Base-by-base conservation (phyloP, 2,113 vertebrate species). In the Myotis brandtii region DNA sequence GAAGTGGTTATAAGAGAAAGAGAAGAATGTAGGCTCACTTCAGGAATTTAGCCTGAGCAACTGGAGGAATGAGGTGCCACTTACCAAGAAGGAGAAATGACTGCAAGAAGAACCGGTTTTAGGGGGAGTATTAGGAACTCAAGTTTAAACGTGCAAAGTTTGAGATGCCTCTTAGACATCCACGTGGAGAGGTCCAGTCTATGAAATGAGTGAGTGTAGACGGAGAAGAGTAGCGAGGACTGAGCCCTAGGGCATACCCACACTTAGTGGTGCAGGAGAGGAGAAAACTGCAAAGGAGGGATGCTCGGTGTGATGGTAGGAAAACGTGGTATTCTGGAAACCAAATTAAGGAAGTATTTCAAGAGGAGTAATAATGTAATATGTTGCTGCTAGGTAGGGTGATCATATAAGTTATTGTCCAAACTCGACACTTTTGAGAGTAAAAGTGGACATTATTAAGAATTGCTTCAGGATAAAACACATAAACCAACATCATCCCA, bases 351-450 rank as follows among this genome's bases (percentile, higher is more conserved):
- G 32, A 72, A 64, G 43, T 37, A 32, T 87, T 79, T 66, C 34
- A 77, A 77, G 82, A 72, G 32, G 72, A 84, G 50, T 50, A 40
- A 37, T 79, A 34, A 17, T 94, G 37, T 80, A 23, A 69, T 75
- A 30, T 69, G 30, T 67, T 75, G 67, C 81, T 70, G 18, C 13
- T 67, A 23, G 3, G 66, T 40, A 86, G 40, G 9, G 30, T 69
- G 23, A 52, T 27, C 4, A 4, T 76, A 25, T 86, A 43, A 80
- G 2, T 73, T 83, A 43, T 27, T 86, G n/a, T 66, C 56, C 64
- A 96, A 59, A 79, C 40, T 62, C 32, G 6, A 75, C 16, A 89
- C 48, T 96, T 89, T 56, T 48, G 23, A 83, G 83, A 88, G 21
- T 79, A 40, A 83, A 77, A 70, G 14, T 88, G 43, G 62, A 16